Evolutionary conservation across 2,113 vertebrate species (phyloP).

Genomic region (Trogon melanurus): DNA sequence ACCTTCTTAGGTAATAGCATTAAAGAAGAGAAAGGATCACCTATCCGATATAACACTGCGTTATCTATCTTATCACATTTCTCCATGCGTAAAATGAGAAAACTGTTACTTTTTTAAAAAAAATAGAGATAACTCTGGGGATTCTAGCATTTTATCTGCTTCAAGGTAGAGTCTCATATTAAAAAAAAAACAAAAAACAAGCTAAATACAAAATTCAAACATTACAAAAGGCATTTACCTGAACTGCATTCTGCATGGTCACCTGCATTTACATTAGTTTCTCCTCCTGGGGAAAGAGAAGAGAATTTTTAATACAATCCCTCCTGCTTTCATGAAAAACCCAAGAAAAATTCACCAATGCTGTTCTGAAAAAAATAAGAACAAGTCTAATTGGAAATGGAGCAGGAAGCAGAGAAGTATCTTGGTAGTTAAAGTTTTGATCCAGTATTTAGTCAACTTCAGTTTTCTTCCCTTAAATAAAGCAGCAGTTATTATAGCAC

Average conservation of each 20-base stretch:
- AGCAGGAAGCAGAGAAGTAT: neutral
- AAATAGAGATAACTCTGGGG: neutral
- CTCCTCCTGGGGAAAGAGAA: constrained; percentile 45
- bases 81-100: neutral
- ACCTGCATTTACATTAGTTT: constrained; percentile 36
- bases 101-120: neutral
- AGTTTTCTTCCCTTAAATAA: neutral
- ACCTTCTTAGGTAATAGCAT: neutral
- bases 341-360: neutral
- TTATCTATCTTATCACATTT: neutral
- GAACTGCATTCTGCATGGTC: constrained; percentile 79
- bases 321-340: neutral
- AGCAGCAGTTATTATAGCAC: neutral
- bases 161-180: neutral
- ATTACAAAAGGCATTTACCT: constrained; percentile 66
- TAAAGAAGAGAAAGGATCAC: neutral
- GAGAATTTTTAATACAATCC: neutral
- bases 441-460: neutral
- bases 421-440: neutral
- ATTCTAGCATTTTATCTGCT: neutral
- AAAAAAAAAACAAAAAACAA: neutral
- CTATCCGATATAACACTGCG: neutral
- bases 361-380: neutral
- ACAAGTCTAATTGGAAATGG: accelerated
- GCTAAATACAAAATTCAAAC: neutral